Evolutionary conservation across 2,113 vertebrate genomes (phyloP), one percentile per base, ranked within the genome.

Genomic region (Pogona vitticeps): DNA sequence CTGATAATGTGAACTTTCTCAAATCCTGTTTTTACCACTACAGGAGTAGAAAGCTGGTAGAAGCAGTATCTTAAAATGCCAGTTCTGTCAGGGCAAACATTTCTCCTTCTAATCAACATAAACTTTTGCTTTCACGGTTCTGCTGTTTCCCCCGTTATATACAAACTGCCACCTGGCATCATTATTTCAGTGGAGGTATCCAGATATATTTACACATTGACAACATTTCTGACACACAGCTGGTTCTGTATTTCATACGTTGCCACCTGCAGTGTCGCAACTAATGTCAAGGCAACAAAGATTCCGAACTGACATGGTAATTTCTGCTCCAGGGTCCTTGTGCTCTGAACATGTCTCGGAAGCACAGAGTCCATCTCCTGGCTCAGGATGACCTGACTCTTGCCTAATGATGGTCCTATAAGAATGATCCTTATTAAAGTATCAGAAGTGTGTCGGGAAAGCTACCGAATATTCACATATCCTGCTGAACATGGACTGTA

Each of bases 51-150:
- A 73, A 7, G 31, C 31, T 84, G n/a, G 42, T 23, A 84, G 73
- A 84, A 84, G 76, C 65, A 65, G 58, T n/a, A 76, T 67, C 42
- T 52, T 33, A 67, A 84, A 26, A 26, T 76, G 73, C 59, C 36
- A 65, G 1, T 65, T 67, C 18, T 42, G 23, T 52, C 42, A 46
- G 31, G 7, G 26, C 40, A 67, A 20, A 31, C 3, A 63, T 9
- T 9, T 13, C 31, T 15, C 18, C 15, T 23, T 61, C 58, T 42
- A 46, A 76, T 84, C 56, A 84, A 33, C 12, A 76, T 33, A 65
- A 68, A 42, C 73, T 63, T 33, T 38, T 67, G 59, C 38, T 52
- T 84, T 76, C 40, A 46, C 58, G 65, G 13, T 46, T 84, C 31
- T 65, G 23, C 40, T 33, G 38, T 84, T 84, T 42, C 33, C 28